Conservation (phyloP, 2,888 invertebrate species). For the Zonitis immaculata region DNA sequence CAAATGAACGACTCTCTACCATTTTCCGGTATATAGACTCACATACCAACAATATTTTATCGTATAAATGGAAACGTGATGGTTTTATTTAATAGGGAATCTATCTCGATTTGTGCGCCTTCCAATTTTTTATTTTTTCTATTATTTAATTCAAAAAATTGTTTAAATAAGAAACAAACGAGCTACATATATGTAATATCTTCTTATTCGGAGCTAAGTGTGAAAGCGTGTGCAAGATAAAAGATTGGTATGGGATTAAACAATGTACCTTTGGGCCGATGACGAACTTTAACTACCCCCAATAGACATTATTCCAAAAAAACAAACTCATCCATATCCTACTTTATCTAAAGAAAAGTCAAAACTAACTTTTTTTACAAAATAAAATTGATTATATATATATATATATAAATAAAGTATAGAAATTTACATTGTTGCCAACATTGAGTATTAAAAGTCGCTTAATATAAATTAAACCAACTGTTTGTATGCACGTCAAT, state of each 20-base stretch:
- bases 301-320: conserved; percentile 31
- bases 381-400: no score
- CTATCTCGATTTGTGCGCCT: not conserved
- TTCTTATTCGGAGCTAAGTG: conserved; percentile 46
- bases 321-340: no score
- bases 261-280: conserved; percentile 39
- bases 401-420: no score
- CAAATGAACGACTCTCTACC: conserved; percentile 43
- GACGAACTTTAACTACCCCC: conserved; percentile 32
- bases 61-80: conserved; percentile 15
- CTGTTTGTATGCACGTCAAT: no score
- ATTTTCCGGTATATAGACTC: conserved; percentile 5
- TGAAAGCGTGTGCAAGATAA: conserved; percentile 50
- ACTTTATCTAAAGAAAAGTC: no score
- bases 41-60: conserved; percentile 24
- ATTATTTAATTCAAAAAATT: no score
- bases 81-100: conserved; percentile 7
- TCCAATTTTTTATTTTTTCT: conserved; percentile 20
- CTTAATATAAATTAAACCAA: no score
- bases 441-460: no score
- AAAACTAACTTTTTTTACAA: not conserved
- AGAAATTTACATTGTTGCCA: no score
- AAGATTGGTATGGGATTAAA: conserved; percentile 52
- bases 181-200: conserved; percentile 44
- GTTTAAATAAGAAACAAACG: no score